Percentiles rank a stretch among this genome's conserved stretches.
Evolutionary conservation across 2,113 vertebrate species (phyloP).

Genomic region (Tringa solitaria): DNA sequence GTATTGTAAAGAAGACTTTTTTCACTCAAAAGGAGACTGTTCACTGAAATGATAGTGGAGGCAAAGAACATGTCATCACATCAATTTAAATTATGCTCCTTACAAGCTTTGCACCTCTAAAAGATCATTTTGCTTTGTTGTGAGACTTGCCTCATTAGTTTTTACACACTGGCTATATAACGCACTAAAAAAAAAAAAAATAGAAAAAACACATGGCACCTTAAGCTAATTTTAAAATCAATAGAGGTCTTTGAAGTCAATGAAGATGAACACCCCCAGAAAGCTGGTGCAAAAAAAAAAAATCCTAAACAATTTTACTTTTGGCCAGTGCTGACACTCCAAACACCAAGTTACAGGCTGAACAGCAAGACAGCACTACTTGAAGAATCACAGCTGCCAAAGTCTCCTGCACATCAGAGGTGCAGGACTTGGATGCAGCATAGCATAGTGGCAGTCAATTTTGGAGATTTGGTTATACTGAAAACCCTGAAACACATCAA

Average conservation of each 20-base stretch:
- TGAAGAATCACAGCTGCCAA: background rate
- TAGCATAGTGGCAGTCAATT: rapidly evolving
- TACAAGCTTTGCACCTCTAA: background rate
- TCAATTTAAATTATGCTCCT: background rate
- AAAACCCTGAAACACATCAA: background rate
- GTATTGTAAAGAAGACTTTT: background rate
- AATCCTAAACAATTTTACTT: background rate
- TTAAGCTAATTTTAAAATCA: background rate
- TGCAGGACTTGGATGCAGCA: background rate
- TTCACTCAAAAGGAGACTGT: background rate
- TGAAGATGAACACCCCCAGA: background rate
- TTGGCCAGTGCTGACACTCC: background rate
- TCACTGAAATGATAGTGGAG: background rate
- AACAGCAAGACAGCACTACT: background rate
- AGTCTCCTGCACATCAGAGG: background rate
- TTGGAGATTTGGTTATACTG: background rate
- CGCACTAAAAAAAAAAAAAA: background rate
- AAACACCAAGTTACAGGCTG: background rate
- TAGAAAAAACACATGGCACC: background rate
- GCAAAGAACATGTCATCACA: background rate
- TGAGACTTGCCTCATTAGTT: background rate
- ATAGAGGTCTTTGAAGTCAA: background rate
- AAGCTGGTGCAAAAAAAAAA: background rate
- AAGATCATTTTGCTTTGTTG: background rate
- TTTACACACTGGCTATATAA: background rate